A percentile compares a stretch with the other conserved stretches of the same genome.
Conservation (phyloP, 2,888 invertebrate species). For the Diadegma fenestrale region DNA sequence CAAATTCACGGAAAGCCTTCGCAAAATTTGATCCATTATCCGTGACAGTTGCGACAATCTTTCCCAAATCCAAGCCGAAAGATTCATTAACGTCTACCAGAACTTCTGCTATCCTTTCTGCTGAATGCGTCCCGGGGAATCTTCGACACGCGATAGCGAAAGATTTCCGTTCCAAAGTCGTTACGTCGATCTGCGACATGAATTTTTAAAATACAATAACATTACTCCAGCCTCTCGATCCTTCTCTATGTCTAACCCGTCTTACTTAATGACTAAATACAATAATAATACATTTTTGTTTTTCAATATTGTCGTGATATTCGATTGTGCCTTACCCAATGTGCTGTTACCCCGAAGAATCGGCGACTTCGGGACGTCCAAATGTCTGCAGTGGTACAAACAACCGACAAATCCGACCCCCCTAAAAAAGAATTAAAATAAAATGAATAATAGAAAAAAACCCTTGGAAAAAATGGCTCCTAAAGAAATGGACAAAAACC, state of each 20-base stretch:
- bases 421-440: no score
- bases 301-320: neutral
- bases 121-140: neutral
- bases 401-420: no score
- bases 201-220: neutral
- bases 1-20: slow-evolving; percentile 3
- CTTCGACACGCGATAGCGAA: slow-evolving; percentile 1
- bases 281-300: neutral
- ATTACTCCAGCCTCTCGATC: neutral
- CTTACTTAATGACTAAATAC: neutral
- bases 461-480: no score
- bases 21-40: slow-evolving; percentile 12
- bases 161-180: slow-evolving; percentile 39
- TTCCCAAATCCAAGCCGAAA: neutral
- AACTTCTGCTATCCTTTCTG: neutral
- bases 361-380: slow-evolving; percentile 37
- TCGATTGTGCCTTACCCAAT: slow-evolving; percentile 33
- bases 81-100: neutral
- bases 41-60: neutral
- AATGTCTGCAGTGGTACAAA: slow-evolving; percentile 40
- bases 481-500: no score
- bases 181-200: slow-evolving; percentile 50
- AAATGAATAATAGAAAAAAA: no score
- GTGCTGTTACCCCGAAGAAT: slow-evolving; percentile 28
- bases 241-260: neutral